Percentiles rank a stretch among this genome's conserved stretches.
phyloP scores from a whole-genome alignment of 2,113 vertebrate species.

The Axis porcinus region DNA sequence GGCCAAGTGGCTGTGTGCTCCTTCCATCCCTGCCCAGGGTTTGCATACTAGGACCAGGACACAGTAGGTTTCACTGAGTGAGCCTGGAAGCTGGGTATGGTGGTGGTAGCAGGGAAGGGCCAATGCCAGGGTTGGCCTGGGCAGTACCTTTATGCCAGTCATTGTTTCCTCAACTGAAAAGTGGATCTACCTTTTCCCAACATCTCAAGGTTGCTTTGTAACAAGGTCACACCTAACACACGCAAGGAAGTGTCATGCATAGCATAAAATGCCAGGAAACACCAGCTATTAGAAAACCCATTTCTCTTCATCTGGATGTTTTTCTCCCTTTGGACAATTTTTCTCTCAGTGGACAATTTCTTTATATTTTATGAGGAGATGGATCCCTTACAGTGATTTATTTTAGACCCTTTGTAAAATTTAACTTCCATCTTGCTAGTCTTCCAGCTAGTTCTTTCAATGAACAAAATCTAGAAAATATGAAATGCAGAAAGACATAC shows the following conservation, averaged over 20 bases:
- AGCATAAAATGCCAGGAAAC: neutral
- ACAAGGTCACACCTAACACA: rapidly evolving
- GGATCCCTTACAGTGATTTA: neutral
- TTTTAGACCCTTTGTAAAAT: neutral
- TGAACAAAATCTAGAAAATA: neutral
- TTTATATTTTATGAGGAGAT: neutral
- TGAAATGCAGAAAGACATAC: neutral
- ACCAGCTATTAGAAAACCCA: neutral
- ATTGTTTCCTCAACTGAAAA: neutral
- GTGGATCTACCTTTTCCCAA: rapidly evolving
- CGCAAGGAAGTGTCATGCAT: too few species aligned
- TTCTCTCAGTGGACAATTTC: neutral
- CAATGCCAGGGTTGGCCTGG: neutral
- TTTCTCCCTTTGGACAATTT: neutral
- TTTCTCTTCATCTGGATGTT: neutral
- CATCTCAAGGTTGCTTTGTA: neutral
- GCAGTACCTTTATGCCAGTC: neutral
- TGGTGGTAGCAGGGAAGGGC: rapidly evolving
- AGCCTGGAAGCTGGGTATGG: neutral
- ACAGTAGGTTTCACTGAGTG: neutral
- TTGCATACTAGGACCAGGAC: neutral
- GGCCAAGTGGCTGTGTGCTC: neutral
- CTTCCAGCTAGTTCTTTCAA: neutral
- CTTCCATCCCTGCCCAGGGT: neutral
- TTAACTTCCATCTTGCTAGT: neutral